Percentiles rank a stretch among this genome's conserved stretches.
phyloP scores from a whole-genome alignment of 2,113 vertebrate species.

The Entosphenus tridentatus region DNA sequence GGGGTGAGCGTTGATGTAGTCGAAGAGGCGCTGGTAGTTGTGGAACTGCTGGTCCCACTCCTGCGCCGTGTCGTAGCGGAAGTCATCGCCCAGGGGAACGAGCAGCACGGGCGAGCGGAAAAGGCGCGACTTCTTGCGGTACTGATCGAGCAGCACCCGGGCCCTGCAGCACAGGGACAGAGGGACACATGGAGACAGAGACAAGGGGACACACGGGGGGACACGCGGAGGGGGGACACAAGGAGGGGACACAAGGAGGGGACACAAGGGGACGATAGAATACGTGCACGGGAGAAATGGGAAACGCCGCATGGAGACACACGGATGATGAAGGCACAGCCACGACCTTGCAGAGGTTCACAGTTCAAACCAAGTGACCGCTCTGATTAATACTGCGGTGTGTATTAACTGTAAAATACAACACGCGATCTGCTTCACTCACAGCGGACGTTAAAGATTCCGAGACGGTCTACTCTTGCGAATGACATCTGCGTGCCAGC shows the following conservation, averaged over 20 bases:
- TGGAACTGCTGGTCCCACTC: slow-evolving; percentile 89
- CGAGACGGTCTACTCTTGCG: too few relatives aligned
- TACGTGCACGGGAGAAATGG: too few relatives aligned
- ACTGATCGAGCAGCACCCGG: slow-evolving; percentile 72
- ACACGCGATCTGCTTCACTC: too few relatives aligned
- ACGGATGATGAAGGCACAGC: too few relatives aligned
- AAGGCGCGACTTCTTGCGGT: slow-evolving; percentile 86
- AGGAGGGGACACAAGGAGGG: background rate
- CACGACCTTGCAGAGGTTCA: too few relatives aligned
- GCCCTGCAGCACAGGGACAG: slow-evolving; percentile 26
- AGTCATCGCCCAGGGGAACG: slow-evolving; percentile 76
- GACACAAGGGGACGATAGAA: too few relatives aligned
- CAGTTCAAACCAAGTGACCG: too few relatives aligned
- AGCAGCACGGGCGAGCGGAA: slow-evolving; percentile 73
- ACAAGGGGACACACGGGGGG: background rate
- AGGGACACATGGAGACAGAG: background rate
- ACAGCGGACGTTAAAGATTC: too few relatives aligned
- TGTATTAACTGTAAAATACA: too few relatives aligned
- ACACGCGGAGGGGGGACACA: background rate
- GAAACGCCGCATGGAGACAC: too few relatives aligned
- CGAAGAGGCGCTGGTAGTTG: slow-evolving; percentile 88
- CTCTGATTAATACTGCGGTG: too few relatives aligned
- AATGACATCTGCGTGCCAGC: too few relatives aligned
- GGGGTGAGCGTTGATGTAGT: slow-evolving; percentile 71
- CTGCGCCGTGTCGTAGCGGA: slow-evolving; percentile 74